Conservation (phyloP, 2,113 vertebrate genomes). For the Sciurus niger region DNA sequence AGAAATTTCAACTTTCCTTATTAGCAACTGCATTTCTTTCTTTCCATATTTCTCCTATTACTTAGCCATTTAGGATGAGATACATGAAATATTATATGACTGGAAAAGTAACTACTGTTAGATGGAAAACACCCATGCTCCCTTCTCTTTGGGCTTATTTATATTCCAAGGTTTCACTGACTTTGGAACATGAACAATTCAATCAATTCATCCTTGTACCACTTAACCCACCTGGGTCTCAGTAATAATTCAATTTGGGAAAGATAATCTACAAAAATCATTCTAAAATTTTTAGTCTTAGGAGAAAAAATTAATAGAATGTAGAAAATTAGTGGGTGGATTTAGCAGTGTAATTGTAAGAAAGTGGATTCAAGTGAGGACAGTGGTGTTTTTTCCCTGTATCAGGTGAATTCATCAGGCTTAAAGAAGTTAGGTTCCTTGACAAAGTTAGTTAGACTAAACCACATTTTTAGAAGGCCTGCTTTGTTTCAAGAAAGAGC, state of each 20-base stretch:
- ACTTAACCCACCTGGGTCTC: not conserved
- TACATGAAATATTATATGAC: not conserved
- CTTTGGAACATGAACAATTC: not conserved
- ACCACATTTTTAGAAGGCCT: not conserved
- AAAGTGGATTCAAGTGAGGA: not conserved
- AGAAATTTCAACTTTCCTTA: not conserved
- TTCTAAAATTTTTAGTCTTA: not conserved
- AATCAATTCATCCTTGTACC: not conserved
- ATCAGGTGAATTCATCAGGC: not conserved
- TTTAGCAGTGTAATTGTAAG: not conserved
- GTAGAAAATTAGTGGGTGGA: not conserved
- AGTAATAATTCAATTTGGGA: not conserved
- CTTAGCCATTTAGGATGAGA: not conserved
- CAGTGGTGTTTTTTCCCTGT: not conserved
- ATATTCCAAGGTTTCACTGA: not conserved
- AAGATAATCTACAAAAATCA: not conserved
- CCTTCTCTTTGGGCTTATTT: too few relatives aligned
- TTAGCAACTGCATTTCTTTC: not conserved
- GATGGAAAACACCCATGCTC: not conserved
- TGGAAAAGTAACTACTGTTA: not conserved
- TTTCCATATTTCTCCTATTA: not conserved
- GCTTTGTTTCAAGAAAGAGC: constrained; percentile 5
- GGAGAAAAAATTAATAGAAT: not conserved
- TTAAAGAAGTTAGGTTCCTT: not conserved
- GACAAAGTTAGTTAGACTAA: not conserved